Base-by-base conservation (phyloP, 2,888 invertebrate genomes). In the Lasioglossum vierecki region DNA sequence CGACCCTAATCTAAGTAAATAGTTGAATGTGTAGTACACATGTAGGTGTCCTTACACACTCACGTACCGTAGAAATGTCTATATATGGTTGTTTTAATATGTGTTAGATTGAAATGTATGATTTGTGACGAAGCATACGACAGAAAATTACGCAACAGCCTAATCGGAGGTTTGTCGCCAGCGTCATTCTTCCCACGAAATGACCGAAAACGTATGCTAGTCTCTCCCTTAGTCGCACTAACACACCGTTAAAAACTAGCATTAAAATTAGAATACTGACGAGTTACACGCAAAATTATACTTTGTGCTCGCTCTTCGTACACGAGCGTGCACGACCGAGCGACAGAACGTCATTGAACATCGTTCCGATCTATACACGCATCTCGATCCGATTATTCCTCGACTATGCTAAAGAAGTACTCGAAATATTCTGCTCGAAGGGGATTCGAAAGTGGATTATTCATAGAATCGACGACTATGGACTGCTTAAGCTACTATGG, bases 261-360 rank as follows among this genome's bases (percentile, higher is more conserved):
- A 82, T 83, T 86, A 84, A 68, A 76, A 81, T 84, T 83, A 84
- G 30, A 88, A 88, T 88, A 88, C 88, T 88, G 88, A 88, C 79
- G 72, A 76, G 82, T 86, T 88, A 44, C 78, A 73, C 80, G 73
- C 77, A 68, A 68, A 80, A 87, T 76, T 78, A 74, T 80, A 70
- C 71, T 49, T 78, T 76, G 49, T 77, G 46, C 66, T 41, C 53
- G 53, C 18, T 70, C 44, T 35, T 26, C n/a, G 22, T 26, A 63
- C 26, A 53, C 44, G 9, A 9, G 68, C 15, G 39, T 49, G 53
- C 71, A 73, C 76, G 57, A 70, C 49, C 53, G 60, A 71, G 60
- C 60, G 75, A 30, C 39, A 1, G 15, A 30, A 83, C 53, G 46
- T 39, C 53, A 63, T 49, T 49, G 63, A 68, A 18, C 74, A 30